Evolutionary conservation across 2,113 vertebrate species (phyloP), one percentile per base, ranked within the genome.

Genomic region (Perca schrenkii): DNA sequence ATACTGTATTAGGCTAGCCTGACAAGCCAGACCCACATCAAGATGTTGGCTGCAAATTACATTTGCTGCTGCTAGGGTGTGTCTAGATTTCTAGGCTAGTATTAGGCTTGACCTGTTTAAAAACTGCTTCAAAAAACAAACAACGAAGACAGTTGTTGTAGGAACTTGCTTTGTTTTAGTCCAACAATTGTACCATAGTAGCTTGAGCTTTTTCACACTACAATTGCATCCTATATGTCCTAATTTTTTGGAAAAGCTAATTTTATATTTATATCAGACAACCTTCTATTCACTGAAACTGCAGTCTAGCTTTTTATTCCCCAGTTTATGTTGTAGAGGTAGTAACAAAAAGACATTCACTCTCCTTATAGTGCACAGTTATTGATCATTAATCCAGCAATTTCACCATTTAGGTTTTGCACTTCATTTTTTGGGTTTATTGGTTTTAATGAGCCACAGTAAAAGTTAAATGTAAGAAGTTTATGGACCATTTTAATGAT

Each of bases 401-500:
- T 68, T 70, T 63, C 36, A 46, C 46, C 53, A 6, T 70, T 49
- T 34, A 58, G 25, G 46, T 62, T 77, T 67, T 60, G 15, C 40
- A 36, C 52, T 56, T 76, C 21, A 57, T 80, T 68, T 62, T 66
- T 56, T 28, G 79, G 74, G 61, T 81, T 64, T 84, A 72, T 85
- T 80, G 58, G n/a, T 77, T 92, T 86, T 84, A 87, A 88, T 77
- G 67, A 83, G 74, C 36, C n/a, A 7, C 70, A 63, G 70, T 85
- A 81, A 89, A 88, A 50, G 40, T 85, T 66, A 80, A 86, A 80
- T n/a, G 46, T 80, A 58, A 54, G 49, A 63, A 46, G 43, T 88
- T 86, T 77, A 81, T 87, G 69, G 63, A 71, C 10, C 54, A 10
- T 76, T 79, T 77, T 81, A 70, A 80, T 80, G 53, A 74, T 74